These are phyloP conservation scores for Drosophila maculinotata DNA, from an alignment of 2,888 invertebrate species.

Conservation along the genomic window DNA sequence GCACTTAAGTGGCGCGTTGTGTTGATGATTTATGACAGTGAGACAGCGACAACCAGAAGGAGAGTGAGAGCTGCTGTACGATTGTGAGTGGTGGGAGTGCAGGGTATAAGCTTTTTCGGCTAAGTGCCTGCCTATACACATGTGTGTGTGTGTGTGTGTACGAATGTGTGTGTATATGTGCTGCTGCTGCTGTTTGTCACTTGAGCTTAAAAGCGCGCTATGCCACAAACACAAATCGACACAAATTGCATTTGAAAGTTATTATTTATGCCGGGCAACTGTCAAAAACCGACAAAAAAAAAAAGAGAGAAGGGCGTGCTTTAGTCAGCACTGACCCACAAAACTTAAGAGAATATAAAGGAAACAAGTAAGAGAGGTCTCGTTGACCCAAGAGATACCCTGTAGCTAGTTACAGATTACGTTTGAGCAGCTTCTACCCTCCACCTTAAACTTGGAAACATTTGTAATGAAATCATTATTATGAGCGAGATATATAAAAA, in stretches of 20 bases:
- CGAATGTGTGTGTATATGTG: no score
- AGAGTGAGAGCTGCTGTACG: not conserved
- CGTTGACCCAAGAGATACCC: slow-evolving; percentile 5
- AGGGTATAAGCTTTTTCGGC: slow-evolving; percentile 44
- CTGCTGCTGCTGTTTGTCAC: slow-evolving; percentile 42
- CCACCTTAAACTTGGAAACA: no score
- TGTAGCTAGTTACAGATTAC: not conserved
- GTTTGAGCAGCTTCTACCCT: no score
- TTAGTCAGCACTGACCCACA: slow-evolving; percentile 30
- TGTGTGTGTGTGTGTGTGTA: slow-evolving; percentile 17
- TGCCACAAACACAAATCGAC: slow-evolving; percentile 62
- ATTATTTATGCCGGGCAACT: slow-evolving; percentile 72
- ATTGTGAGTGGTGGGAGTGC: slow-evolving; percentile 7
- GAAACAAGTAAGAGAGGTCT: not conserved
- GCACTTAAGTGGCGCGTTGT: slow-evolving; percentile 78
- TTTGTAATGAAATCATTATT: no score
- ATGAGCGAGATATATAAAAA: no score
- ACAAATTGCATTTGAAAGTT: slow-evolving; percentile 78
- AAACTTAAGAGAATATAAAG: slow-evolving; percentile 6
- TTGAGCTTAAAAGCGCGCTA: slow-evolving; percentile 52
- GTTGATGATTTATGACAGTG: slow-evolving; percentile 76
- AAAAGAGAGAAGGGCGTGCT: slow-evolving; percentile 21
- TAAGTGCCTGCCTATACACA: slow-evolving; percentile 53
- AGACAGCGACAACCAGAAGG: slow-evolving; percentile 7
- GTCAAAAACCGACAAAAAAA: slow-evolving; percentile 39